Percentiles rank a stretch among this genome's conserved stretches.
Conservation (phyloP, 30 jellyfish, hydroid and myxozoan genomes). For the Turritopsis rubra region DNA sequence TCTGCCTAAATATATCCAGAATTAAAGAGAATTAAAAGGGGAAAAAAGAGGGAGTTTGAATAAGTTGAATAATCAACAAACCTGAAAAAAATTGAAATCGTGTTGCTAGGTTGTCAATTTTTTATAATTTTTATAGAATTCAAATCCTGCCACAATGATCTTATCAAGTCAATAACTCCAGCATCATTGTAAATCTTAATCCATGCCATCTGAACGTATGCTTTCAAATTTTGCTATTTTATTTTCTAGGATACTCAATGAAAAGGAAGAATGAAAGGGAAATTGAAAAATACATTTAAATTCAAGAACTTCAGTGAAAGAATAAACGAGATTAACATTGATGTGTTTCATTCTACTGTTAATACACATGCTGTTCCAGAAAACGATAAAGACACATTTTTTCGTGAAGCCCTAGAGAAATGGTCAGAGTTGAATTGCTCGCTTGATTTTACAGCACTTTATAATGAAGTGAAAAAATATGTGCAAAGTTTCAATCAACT, state of each 20-base stretch:
- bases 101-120: too few species aligned
- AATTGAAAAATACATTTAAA: slow-evolving; percentile 45
- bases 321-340: slow-evolving; percentile 55
- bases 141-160: too few species aligned
- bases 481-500: slow-evolving; percentile 65
- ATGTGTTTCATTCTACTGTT: slow-evolving; percentile 43
- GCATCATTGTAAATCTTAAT: too few species aligned
- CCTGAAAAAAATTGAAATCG: too few species aligned
- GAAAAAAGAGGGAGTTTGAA: too few species aligned
- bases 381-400: slow-evolving; percentile 75
- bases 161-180: too few species aligned
- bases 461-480: slow-evolving; percentile 39
- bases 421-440: slow-evolving; percentile 86
- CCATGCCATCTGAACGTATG: too few species aligned
- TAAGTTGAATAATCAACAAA: too few species aligned
- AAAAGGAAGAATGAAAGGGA: slow-evolving; percentile 13
- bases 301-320: slow-evolving; percentile 67
- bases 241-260: neutral
- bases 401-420: slow-evolving; percentile 60
- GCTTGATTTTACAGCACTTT: slow-evolving; percentile 36
- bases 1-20: too few species aligned
- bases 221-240: neutral
- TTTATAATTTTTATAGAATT: too few species aligned
- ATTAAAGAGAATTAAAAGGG: too few species aligned
- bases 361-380: slow-evolving; percentile 64